Percentiles rank a stretch among this genome's conserved stretches.
Evolutionary conservation across 2,113 vertebrate species (phyloP).

Genomic region (Carassius gibelio): DNA sequence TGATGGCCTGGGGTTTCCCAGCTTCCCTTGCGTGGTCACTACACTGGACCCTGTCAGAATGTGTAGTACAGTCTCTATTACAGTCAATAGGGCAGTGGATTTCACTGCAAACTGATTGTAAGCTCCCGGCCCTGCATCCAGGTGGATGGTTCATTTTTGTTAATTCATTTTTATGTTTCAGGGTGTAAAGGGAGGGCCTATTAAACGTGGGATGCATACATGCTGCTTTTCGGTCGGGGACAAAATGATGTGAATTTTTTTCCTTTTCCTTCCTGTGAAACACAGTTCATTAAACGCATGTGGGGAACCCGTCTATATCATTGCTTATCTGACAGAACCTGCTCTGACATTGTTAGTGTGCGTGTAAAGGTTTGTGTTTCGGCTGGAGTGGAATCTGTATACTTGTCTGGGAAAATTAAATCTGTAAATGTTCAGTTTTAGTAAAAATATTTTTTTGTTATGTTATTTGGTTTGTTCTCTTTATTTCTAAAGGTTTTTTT

Average conservation of each 20-base stretch:
- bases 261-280: constrained; percentile 57
- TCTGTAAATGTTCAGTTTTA: constrained; percentile 55
- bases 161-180: constrained; percentile 22
- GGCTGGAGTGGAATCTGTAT: constrained; percentile 49
- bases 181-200: constrained; percentile 24
- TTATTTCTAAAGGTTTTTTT: constrained; percentile 25
- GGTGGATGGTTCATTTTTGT: constrained; percentile 49
- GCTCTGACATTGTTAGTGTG: constrained; percentile 21
- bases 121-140: constrained; percentile 9
- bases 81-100: constrained; percentile 15
- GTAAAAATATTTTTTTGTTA: constrained; percentile 60
- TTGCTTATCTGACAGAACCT: constrained; percentile 26
- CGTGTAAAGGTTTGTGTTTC: constrained; percentile 31
- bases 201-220: constrained; percentile 4
- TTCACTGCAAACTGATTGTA: constrained; percentile 26
- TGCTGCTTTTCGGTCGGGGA: constrained; percentile 43
- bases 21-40: neutral
- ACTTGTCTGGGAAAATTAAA: constrained; percentile 53
- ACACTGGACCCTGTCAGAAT: constrained; percentile 15
- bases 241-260: constrained; percentile 51
- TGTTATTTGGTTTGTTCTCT: constrained; percentile 46
- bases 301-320: constrained; percentile 35
- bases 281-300: constrained; percentile 53
- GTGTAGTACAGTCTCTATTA: constrained; percentile 20
- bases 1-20: constrained; percentile 1